Percentiles rank a stretch among this genome's conserved stretches.
These are phyloP conservation scores for Pinna nobilis DNA, from an alignment of 1,140 invertebrate species.

Conservation along the genomic window DNA sequence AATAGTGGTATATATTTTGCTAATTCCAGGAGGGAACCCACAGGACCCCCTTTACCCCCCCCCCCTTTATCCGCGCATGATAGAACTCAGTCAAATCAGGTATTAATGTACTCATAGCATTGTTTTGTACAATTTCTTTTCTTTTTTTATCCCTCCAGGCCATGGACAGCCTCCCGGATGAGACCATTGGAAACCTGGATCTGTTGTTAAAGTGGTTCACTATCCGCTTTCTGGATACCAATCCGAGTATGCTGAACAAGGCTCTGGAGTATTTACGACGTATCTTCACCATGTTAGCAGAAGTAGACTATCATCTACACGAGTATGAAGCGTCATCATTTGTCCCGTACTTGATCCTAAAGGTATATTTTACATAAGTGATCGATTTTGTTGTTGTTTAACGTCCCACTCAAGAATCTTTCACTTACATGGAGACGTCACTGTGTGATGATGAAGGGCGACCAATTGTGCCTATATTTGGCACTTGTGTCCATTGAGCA, in stretches of 20 bases:
- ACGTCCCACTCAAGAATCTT: no score
- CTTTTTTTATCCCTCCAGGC: slow-evolving; percentile 76
- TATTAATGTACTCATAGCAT: no score
- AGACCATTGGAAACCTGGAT: slow-evolving; percentile 93
- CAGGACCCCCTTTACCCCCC: no score
- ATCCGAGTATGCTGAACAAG: slow-evolving; percentile 96
- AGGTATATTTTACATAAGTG: slow-evolving; percentile 77
- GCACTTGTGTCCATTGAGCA: slow-evolving; percentile 90
- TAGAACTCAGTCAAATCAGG: no score
- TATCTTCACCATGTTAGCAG: slow-evolving; percentile 87
- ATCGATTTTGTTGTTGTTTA: no score
- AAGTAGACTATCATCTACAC: slow-evolving; percentile 88
- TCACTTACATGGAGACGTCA: slow-evolving; percentile 97
- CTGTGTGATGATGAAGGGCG: slow-evolving; percentile 89
- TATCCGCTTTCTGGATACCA: slow-evolving; percentile 97
- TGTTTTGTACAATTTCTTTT: no score
- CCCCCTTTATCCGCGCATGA: no score
- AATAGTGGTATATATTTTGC: no score
- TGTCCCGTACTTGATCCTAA: slow-evolving; percentile 93
- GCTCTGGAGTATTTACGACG: slow-evolving; percentile 92
- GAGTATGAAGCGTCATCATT: slow-evolving; percentile 95
- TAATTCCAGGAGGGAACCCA: no score
- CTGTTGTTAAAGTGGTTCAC: slow-evolving; percentile 97
- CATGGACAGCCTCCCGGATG: slow-evolving; percentile 83
- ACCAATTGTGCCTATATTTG: slow-evolving; percentile 90